Conservation (phyloP, 2,113 vertebrate genomes). For the Callocephalon fimbriatum region DNA sequence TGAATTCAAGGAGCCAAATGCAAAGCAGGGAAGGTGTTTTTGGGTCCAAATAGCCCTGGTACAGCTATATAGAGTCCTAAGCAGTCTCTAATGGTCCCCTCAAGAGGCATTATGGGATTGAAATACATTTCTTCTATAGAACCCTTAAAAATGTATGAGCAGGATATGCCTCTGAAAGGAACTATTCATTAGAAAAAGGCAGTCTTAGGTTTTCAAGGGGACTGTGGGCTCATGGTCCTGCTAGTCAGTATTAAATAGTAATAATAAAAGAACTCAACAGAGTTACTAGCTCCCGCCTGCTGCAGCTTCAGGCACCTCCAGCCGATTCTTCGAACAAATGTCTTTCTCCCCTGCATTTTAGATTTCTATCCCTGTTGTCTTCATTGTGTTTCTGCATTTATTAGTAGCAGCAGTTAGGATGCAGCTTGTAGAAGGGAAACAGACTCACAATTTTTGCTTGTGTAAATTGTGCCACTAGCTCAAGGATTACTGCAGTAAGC, state of each 20-base stretch:
- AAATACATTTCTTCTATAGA: not conserved
- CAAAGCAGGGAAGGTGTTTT: not conserved
- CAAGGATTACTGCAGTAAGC: not conserved
- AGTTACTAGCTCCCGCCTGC: not conserved
- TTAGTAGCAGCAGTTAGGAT: not conserved
- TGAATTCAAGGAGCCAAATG: not conserved
- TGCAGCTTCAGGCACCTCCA: not conserved
- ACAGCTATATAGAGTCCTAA: not conserved
- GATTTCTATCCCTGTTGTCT: not conserved
- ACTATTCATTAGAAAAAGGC: not conserved
- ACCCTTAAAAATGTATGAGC: not conserved
- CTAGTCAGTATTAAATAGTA: not conserved
- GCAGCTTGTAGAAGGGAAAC: not conserved
- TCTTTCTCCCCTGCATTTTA: not conserved
- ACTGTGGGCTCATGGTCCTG: not conserved
- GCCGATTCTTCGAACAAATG: not conserved
- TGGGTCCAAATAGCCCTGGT: accelerated
- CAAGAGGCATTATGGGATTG: not conserved
- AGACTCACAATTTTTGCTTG: accelerated
- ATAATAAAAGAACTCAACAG: not conserved
- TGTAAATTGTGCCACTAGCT: not conserved
- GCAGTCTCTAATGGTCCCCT: not conserved
- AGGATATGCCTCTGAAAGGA: not conserved
- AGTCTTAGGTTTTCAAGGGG: not conserved
- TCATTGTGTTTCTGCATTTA: not conserved